phyloP scores from a whole-genome alignment of 2,888 invertebrate species.

The Erpobdella octoculata region DNA sequence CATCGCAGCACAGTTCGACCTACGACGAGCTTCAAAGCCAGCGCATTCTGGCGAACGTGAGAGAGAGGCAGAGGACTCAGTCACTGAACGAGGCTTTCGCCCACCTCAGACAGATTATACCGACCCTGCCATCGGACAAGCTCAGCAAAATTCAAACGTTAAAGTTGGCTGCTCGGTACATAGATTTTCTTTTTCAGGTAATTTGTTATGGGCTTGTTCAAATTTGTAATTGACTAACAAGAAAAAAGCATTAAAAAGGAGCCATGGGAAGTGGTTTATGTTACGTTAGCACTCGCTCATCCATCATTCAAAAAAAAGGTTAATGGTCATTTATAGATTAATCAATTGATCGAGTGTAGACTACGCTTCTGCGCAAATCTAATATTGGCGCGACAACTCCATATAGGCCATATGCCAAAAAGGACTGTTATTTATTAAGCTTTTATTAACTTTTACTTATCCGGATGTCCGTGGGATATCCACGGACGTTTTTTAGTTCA shows the following conservation, averaged over 20 bases:
- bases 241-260: no score
- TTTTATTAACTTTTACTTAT: no score
- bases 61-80: conserved; percentile 60
- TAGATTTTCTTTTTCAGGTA: conserved; percentile 69
- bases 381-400: no score
- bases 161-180: conserved; percentile 84
- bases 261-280: neutral
- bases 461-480: no score
- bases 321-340: no score
- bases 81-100: conserved; percentile 71
- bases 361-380: no score
- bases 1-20: conserved; percentile 20
- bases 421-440: no score
- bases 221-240: neutral
- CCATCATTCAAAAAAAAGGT: no score
- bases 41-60: conserved; percentile 85
- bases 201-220: neutral
- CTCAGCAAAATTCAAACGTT: conserved; percentile 95
- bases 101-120: conserved; percentile 85
- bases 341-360: no score
- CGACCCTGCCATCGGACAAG: conserved; percentile 94
- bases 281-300: no score
- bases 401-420: no score
- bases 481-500: no score
- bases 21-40: conserved; percentile 73